A percentile compares a stretch with the other conserved stretches of the same genome.
These are phyloP conservation scores for Hesperia comma DNA, from an alignment of 2,888 invertebrate genomes.

Conservation along the genomic window DNA sequence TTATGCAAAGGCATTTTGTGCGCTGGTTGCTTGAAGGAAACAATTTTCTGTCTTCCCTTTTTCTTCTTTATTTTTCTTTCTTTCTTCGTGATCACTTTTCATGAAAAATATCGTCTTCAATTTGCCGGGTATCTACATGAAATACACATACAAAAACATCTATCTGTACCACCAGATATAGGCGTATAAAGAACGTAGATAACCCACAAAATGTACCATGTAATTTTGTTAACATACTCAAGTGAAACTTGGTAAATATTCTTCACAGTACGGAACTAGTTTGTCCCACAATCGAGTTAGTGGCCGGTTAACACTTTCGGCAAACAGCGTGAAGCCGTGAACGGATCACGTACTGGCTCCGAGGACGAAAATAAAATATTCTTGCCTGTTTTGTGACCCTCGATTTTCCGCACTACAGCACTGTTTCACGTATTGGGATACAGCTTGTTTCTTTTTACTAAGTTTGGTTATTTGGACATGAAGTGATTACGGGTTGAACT, in stretches of 20 bases:
- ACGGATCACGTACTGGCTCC: constrained; percentile 36
- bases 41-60: too few relatives aligned
- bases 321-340: constrained; percentile 39
- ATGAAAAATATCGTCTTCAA: too few relatives aligned
- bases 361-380: constrained; percentile 11
- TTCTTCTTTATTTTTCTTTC: neutral
- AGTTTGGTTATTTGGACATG: too few relatives aligned
- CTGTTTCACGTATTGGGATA: neutral
- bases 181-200: too few relatives aligned
- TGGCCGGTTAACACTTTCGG: constrained; percentile 42
- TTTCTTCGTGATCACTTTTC: too few relatives aligned
- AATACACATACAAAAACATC: too few relatives aligned
- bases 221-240: neutral
- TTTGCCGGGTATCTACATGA: too few relatives aligned
- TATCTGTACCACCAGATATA: too few relatives aligned
- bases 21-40: too few relatives aligned
- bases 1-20: too few relatives aligned
- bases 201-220: too few relatives aligned
- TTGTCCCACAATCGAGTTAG: constrained; percentile 45
- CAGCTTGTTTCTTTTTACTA: neutral
- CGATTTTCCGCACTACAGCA: neutral
- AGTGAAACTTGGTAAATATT: constrained; percentile 32
- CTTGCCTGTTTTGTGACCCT: neutral
- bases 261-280: constrained; percentile 39
- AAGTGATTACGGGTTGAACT: too few relatives aligned